Evolutionary conservation across 1,140 invertebrate species (phyloP), one percentile per base, ranked within the genome.

Genomic region (Grapholita molesta): DNA sequence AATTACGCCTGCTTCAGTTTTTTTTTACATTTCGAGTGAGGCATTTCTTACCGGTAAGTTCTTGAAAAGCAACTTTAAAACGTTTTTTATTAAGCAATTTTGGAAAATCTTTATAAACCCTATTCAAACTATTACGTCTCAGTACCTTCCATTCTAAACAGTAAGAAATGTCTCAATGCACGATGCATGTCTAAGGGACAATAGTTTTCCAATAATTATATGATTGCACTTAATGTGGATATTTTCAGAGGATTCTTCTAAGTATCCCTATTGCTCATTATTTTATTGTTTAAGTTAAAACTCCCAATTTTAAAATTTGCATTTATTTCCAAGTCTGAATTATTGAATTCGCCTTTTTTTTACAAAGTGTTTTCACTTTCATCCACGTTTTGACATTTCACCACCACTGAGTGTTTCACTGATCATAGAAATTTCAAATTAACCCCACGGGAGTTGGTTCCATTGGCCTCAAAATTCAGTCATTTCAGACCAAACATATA

Each of bases 11-110:
- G 12, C 4, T 52, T 57, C 11, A 2, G 18, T 9, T 53, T 53
- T 21, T 6, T 25, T 57, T 52, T 67, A 64, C 70, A 72, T 69
- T 72, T 72, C 64, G 69, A 67, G 66, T 67, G 42, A 48, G 42
- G 42, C 15, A 48, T 48, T 48, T 48, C 42, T 48, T 21, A 48
- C 42, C 9, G 21, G 42, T 48, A 2, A 48, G 0, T 48, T 48
- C 15, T 48, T 48, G 38, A 48, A 15, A 48, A 42, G 6, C 12
- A 15, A 7, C 6, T 42, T 18, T 7, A n/a, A n/a, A n/a, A n/a
- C n/a, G n/a, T n/a, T n/a, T n/a, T n/a, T n/a, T n/a, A n/a, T n/a
- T n/a, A n/a, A n/a, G n/a, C n/a, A n/a, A n/a, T n/a, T n/a, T n/a
- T n/a, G n/a, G n/a, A n/a, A n/a, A n/a, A n/a, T n/a, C n/a, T n/a